These are phyloP conservation scores for Novumbra hubbsi DNA, from an alignment of 2,797 vertebrate species.

Conservation along the genomic window DNA sequence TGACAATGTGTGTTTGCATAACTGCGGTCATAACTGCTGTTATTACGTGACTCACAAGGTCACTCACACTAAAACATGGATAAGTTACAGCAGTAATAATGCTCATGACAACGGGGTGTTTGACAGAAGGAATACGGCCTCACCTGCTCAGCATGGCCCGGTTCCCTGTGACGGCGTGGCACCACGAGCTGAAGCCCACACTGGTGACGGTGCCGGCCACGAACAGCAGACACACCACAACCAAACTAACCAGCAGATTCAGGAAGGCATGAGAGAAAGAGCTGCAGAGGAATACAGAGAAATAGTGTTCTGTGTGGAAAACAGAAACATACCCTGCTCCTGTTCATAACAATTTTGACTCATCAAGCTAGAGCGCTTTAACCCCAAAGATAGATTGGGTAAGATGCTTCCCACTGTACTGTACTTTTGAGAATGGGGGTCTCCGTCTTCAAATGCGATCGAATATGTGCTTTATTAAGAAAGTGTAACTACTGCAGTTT, in stretches of 20 bases:
- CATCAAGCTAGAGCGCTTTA: not conserved
- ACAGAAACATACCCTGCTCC: not conserved
- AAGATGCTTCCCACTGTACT: too few species aligned
- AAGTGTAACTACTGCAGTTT: too few species aligned
- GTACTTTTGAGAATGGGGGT: too few species aligned
- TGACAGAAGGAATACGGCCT: not conserved
- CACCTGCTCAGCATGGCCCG: constrained; percentile 3
- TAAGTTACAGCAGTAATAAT: not conserved
- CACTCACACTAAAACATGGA: not conserved
- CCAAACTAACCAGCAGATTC: constrained; percentile 2
- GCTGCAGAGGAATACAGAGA: not conserved
- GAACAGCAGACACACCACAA: not conserved
- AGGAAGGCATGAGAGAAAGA: constrained; percentile 11
- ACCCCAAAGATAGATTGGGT: too few species aligned
- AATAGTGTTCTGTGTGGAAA: not conserved
- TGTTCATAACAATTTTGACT: not conserved
- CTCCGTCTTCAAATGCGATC: too few species aligned
- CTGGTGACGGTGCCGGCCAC: constrained; percentile 9
- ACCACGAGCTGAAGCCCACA: not conserved
- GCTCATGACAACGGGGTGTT: not conserved
- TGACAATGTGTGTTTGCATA: not conserved
- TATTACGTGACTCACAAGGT: too few species aligned
- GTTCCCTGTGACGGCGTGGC: not conserved
- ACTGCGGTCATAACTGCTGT: too few species aligned
- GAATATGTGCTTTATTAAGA: too few species aligned